Base-by-base conservation (phyloP, 2,888 invertebrate genomes). In the Temnothorax unifasciatus region DNA sequence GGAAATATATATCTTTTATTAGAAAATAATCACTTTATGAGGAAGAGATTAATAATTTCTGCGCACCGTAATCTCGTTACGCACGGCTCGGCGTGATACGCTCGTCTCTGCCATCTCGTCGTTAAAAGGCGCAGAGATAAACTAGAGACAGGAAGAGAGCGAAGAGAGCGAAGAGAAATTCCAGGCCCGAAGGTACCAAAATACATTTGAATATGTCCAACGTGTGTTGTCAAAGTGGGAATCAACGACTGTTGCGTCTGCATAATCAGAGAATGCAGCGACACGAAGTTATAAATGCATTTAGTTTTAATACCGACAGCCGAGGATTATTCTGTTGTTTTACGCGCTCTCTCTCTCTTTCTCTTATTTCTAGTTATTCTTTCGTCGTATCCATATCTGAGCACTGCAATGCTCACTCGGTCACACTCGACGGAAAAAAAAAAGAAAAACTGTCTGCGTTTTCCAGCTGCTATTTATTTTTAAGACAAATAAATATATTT, bases 291-390 rank as follows among this genome's bases (percentile, higher is more conserved):
- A 91, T 89, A 91, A 91, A 91, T 91, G 88, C 87, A 91, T 91
- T 89, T 82, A 85, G 87, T 91, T 91, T 91, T 90, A 90, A 91
- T 88, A 90, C 90, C 85, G 86, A 87, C 88, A 85, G 77, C 59
- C 82, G 68, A 68, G 88, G 89, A 89, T 91, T 91, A 90, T 85
- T 87, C 79, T 50, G 25, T 64, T 61, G 83, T 84, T 88, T 81
- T 82, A 59, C 64, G 44, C 81, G 75, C 84, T 79, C 73, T 38
- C 57, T 74, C 57, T 34, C 6, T 34, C 34, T 34, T 0, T 34
- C 34, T 59, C 21, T 54, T 75, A 34, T 66, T 74, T 66, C 38
- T 25, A 47, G 18, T 59, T 44, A 54, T 63, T 52, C 59, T 57
- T 71, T 57, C 52, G 41, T 25, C 50, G 57, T 77, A 75, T 82